Evolutionary conservation across 2,113 vertebrate species (phyloP).

Genomic region (Ranitomeya variabilis): DNA sequence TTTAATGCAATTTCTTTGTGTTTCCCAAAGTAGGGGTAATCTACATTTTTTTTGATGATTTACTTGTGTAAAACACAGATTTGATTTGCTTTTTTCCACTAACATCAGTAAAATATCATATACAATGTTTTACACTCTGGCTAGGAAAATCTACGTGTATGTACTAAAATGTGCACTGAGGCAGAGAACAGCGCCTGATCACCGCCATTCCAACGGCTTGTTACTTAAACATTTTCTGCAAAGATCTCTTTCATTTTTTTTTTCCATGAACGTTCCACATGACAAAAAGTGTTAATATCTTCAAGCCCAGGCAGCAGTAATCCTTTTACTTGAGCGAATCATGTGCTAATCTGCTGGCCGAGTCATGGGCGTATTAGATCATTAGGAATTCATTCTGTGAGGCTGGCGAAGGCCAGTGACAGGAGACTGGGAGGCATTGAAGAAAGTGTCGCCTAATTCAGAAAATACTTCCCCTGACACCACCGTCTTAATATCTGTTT

Average conservation of each 20-base stretch:
- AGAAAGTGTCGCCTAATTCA: constrained; percentile 41
- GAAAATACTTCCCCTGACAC: constrained; percentile 21
- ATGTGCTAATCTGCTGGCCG: constrained; percentile 76
- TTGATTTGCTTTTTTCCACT: not conserved
- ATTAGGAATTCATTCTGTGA: constrained; percentile 74
- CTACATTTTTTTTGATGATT: not conserved
- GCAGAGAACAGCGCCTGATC: constrained; percentile 1
- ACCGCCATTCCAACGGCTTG: not conserved
- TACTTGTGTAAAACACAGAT: not conserved
- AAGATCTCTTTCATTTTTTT: constrained; percentile 43
- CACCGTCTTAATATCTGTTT: constrained; percentile 24
- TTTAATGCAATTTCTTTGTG: not conserved
- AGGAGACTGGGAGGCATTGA: constrained; percentile 56
- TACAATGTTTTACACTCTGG: not conserved
- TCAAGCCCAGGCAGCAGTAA: constrained; percentile 72
- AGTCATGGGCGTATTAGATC: constrained; percentile 72
- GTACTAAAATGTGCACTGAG: not conserved
- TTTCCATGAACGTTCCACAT: constrained; percentile 56
- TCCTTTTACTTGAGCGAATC: constrained; percentile 71
- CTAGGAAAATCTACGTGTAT: not conserved
- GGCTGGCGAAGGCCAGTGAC: constrained; percentile 67
- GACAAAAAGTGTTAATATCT: constrained; percentile 76
- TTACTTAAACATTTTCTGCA: constrained; percentile 36
- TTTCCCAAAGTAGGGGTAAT: not conserved
- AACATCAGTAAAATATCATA: not conserved